Base-by-base conservation (phyloP, 2,888 invertebrate genomes). In the Chrysina gloriosa region DNA sequence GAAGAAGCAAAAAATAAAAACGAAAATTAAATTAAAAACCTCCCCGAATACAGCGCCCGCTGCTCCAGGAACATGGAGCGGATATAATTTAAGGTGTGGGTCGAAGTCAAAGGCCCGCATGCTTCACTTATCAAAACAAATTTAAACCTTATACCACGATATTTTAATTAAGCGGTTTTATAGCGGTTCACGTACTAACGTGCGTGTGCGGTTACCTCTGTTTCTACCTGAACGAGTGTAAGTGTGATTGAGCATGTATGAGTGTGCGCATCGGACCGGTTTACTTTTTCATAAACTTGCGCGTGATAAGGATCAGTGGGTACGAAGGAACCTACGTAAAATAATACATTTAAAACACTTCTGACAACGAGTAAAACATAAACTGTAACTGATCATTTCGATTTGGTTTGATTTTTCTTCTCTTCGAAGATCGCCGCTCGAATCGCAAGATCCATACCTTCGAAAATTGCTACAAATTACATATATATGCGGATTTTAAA, bases 101-200 rank as follows among this genome's bases (percentile, higher is more conserved):
- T 9, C 27, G 42, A 61, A 61, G 58, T 61, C 58, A 61, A 61
- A 61, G 42, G 58, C 42, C 58, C 58, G 58, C 58, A 42, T 61
- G 58, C 58, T 61, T 61, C 58, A 61, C 58, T 61, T 61, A 61
- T 61, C 42, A 61, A 61, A 61, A 61, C 58, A 61, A 61, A 61
- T 61, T 61, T 61, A 45, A 61, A 61, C 58, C 58, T 61, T 61
- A 61, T 42, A 19, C 58, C 58, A 27, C 42, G 42, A 61, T 61
- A 61, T 61, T 61, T 61, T 61, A 61, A 61, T 61, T 61, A 61
- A 61, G 58, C 39, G 27, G 58, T 58, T 39, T 56, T 58, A 58
- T 58, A 58, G 58, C 58, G 58, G 42, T 61, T 42, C 42, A 27
- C 27, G 42, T 61, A 27, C 11, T 9, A 1, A 45, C 21, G 5